A percentile compares a stretch with the other conserved stretches of the same genome.
Conservation (phyloP, 2,888 invertebrate genomes). For the Bembecia ichneumoniformis region DNA sequence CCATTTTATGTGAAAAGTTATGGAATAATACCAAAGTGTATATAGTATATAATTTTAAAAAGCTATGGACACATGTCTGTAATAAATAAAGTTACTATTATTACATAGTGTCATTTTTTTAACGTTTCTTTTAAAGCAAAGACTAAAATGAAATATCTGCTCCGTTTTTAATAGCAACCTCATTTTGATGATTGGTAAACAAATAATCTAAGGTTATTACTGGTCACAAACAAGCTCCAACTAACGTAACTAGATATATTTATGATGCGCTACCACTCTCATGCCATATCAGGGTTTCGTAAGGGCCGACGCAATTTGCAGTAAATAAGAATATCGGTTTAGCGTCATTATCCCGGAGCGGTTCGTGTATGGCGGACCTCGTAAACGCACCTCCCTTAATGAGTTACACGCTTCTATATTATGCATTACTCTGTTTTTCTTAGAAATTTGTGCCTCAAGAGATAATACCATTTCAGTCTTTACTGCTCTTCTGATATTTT, state of each 20-base stretch:
- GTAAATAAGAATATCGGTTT: conserved; percentile 69
- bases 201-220: conserved; percentile 1
- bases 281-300: not conserved
- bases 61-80: too few relatives aligned
- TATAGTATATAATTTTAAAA: too few relatives aligned
- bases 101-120: too few relatives aligned
- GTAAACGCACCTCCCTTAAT: conserved; percentile 37
- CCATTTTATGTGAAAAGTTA: too few relatives aligned
- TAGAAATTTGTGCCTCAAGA: not conserved
- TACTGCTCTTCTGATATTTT: too few relatives aligned
- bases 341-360: conserved; percentile 53
- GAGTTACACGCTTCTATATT: conserved; percentile 24
- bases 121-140: too few relatives aligned
- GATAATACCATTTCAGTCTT: too few relatives aligned
- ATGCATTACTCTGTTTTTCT: conserved; percentile 19
- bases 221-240: conserved; percentile 16
- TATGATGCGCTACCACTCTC: not conserved
- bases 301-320: conserved; percentile 51
- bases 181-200: not conserved
- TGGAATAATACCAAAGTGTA: too few relatives aligned
- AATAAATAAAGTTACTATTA: too few relatives aligned
- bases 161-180: too few relatives aligned
- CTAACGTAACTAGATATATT: conserved; percentile 22
- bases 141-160: too few relatives aligned
- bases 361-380: conserved; percentile 28